phyloP scores from a whole-genome alignment of 2,888 invertebrate species.

The Rhopalosiphum nymphaeae region DNA sequence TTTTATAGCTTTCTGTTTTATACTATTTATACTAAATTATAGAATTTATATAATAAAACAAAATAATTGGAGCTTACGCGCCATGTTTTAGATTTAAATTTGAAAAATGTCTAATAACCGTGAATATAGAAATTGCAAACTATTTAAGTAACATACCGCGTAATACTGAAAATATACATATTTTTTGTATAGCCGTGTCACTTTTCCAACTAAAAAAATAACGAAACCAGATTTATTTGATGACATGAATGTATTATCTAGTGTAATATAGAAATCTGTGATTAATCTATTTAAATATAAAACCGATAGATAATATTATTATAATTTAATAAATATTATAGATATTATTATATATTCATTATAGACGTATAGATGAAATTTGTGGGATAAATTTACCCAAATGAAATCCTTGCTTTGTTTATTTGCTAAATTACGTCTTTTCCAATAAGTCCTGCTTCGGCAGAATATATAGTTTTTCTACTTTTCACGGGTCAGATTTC shows the following conservation, averaged over 20 bases:
- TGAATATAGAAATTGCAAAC: neutral
- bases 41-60: neutral
- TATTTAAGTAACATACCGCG: neutral
- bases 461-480: neutral
- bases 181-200: neutral
- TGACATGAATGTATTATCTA: no score
- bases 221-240: no score
- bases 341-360: no score
- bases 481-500: neutral
- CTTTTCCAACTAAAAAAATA: no score
- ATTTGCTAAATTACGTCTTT: neutral
- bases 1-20: neutral
- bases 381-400: neutral
- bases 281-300: no score
- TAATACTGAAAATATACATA: neutral
- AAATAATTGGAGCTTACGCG: no score
- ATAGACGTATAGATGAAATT: neutral
- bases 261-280: no score
- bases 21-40: no score
- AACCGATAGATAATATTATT: no score
- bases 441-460: neutral
- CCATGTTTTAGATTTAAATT: neutral
- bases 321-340: no score
- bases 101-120: neutral
- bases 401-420: neutral